Percentiles rank a stretch among this genome's conserved stretches.
Conservation (phyloP, 2,113 vertebrate genomes). For the Mormyrus lacerda region DNA sequence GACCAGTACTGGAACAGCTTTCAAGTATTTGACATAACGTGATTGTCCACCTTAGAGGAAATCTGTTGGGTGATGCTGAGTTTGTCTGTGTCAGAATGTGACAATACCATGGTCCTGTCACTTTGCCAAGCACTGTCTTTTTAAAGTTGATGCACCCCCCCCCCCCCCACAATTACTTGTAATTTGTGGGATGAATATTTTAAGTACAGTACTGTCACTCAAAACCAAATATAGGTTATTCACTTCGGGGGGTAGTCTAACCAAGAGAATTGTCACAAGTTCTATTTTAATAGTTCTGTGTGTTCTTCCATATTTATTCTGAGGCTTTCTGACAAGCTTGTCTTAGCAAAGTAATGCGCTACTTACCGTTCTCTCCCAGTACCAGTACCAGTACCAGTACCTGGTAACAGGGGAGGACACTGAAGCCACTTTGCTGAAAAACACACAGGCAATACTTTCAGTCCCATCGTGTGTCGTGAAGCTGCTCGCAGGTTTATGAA, state of each 20-base stretch:
- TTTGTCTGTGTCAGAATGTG: neutral
- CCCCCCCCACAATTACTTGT: neutral
- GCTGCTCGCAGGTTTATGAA: neutral
- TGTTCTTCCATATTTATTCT: neutral
- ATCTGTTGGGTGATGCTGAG: neutral
- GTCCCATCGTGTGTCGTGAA: neutral
- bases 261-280: neutral
- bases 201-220: neutral
- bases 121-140: conserved; percentile 14
- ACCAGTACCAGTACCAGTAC: neutral
- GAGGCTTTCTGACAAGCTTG: neutral
- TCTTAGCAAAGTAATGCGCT: neutral
- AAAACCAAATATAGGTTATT: neutral
- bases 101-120: neutral
- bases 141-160: neutral
- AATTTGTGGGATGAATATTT: neutral
- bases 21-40: neutral
- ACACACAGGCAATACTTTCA: neutral
- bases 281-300: neutral
- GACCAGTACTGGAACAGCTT: conserved; percentile 1
- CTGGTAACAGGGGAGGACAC: neutral
- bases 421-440: neutral
- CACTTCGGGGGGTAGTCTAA: neutral
- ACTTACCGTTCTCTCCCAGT: neutral
- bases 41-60: neutral